These are phyloP conservation scores for Parnassius apollo DNA, from an alignment of 2,888 invertebrate genomes.

Conservation along the genomic window DNA sequence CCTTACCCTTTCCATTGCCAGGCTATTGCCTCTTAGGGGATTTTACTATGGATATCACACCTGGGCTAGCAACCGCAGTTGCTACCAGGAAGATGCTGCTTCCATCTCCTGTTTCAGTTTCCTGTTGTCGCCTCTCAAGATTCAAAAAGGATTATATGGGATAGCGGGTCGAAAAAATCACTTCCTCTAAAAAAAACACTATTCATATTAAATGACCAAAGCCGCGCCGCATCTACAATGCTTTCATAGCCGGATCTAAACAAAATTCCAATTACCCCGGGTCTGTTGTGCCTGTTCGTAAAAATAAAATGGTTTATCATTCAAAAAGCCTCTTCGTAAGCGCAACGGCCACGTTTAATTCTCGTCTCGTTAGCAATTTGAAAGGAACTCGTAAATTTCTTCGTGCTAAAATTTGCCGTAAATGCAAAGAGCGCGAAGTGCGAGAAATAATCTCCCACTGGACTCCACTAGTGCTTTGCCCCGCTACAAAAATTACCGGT, in stretches of 20 bases:
- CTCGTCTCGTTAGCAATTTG: slow-evolving; percentile 18
- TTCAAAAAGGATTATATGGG: too few species aligned
- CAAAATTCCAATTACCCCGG: slow-evolving; percentile 12
- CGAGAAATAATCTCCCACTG: slow-evolving; percentile 25
- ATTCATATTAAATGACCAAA: background rate
- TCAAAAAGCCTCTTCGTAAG: slow-evolving; percentile 5
- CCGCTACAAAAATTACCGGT: slow-evolving; percentile 21
- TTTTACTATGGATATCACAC: too few species aligned
- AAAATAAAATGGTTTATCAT: slow-evolving; percentile 20
- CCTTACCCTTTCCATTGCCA: too few species aligned
- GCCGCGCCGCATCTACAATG: background rate
- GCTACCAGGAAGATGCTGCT: too few species aligned
- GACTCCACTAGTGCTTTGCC: slow-evolving; percentile 17
- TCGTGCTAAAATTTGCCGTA: slow-evolving; percentile 22
- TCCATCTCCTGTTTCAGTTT: too few species aligned
- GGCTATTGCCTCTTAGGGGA: too few species aligned
- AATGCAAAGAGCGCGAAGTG: slow-evolving; percentile 20
- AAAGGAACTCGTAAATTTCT: slow-evolving; percentile 25
- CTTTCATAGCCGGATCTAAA: slow-evolving; percentile 8
- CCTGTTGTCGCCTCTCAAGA: too few species aligned
- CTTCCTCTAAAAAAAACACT: background rate
- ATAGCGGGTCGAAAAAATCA: too few species aligned
- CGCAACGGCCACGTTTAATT: slow-evolving; percentile 1
- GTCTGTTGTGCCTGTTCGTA: slow-evolving; percentile 14
- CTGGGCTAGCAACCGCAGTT: too few species aligned